phyloP scores from a whole-genome alignment of 2,888 invertebrate genomes.

The Parelbella ahira region DNA sequence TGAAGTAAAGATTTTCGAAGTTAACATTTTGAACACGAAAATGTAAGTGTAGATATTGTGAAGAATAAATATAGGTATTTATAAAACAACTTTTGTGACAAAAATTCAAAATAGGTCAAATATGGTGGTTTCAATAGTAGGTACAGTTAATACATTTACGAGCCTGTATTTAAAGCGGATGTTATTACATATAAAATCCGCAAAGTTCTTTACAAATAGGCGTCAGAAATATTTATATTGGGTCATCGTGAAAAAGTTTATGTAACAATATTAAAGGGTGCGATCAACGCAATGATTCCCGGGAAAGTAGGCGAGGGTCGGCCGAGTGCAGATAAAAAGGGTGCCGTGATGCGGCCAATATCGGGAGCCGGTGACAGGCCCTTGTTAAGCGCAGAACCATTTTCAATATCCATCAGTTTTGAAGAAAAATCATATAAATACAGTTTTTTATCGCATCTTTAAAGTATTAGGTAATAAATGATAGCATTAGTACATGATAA shows the following conservation, averaged over 20 bases:
- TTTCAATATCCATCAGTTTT: conserved; percentile 10
- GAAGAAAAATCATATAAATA: no score
- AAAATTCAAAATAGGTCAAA: no score
- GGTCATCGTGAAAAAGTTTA: conserved; percentile 47
- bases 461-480: no score
- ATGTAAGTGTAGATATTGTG: no score
- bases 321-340: conserved; percentile 67
- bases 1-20: conserved; percentile 12
- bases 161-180: no score
- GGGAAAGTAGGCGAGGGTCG: conserved; percentile 60
- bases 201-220: neutral
- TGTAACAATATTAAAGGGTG: conserved; percentile 56
- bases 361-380: conserved; percentile 49
- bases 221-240: conserved; percentile 24
- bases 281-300: conserved; percentile 59
- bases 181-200: conserved; percentile 4
- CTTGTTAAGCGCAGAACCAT: conserved; percentile 24
- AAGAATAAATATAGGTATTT: no score
- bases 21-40: no score
- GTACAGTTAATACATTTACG: no score
- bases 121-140: no score
- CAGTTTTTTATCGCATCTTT: no score
- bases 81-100: no score
- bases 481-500: no score
- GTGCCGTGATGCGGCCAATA: conserved; percentile 52